These are phyloP conservation scores for Drosophila rufa DNA, from an alignment of 1,140 invertebrate genomes.

Conservation along the genomic window DNA sequence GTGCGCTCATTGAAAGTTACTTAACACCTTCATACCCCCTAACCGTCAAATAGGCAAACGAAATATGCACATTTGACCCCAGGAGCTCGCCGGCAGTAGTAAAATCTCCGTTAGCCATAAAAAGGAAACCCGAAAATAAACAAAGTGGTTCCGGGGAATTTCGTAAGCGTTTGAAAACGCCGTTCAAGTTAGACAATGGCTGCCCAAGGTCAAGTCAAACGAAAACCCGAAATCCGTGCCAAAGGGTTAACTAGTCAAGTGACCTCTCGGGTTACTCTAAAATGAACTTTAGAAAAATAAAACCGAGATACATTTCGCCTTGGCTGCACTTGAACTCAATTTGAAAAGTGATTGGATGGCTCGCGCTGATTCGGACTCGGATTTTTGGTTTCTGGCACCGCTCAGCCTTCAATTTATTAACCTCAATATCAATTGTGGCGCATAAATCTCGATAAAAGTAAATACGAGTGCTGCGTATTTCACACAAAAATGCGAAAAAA, in stretches of 20 bases:
- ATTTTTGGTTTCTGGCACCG: conserved; percentile 41
- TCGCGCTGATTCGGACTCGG: conserved; percentile 18
- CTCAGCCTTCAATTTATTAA: conserved; percentile 80
- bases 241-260: conserved; percentile 72
- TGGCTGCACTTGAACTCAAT: conserved; percentile 79
- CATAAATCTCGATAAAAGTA: conserved; percentile 82
- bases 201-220: conserved; percentile 54
- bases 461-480: conserved; percentile 77
- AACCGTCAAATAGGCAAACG: conserved; percentile 11
- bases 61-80: conserved; percentile 50
- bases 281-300: conserved; percentile 55
- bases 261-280: conserved; percentile 56
- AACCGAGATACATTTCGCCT: conserved; percentile 47
- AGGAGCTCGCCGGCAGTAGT: conserved; percentile 24
- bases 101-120: conserved; percentile 36
- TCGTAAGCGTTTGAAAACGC: conserved; percentile 26
- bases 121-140: conserved; percentile 50
- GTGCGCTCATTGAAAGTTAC: conserved; percentile 33
- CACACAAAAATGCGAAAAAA: conserved; percentile 39
- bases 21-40: conserved; percentile 51
- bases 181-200: conserved; percentile 55
- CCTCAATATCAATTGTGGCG: conserved; percentile 81
- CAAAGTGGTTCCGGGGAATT: conserved; percentile 49
- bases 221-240: conserved; percentile 32
- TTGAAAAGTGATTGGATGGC: conserved; percentile 53